A percentile compares a stretch with the other conserved stretches of the same genome.
These are phyloP conservation scores for human (Homo sapiens) DNA, from an alignment of 2,113 vertebrate genomes.

Conservation along the genomic window DNA sequence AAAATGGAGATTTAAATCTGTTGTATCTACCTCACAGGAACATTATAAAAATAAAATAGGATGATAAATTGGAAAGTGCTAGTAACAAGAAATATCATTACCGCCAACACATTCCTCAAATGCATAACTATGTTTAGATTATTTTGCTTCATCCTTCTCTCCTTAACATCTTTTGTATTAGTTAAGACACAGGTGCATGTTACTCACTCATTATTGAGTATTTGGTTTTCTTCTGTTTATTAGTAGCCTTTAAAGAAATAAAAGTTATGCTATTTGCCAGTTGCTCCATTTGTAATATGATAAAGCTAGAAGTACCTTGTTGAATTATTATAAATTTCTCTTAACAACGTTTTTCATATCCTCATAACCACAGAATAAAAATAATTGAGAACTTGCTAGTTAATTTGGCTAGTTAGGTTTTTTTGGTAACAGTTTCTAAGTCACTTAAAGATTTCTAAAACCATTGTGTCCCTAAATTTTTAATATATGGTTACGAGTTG, in stretches of 20 bases:
- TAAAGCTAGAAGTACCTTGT: not conserved
- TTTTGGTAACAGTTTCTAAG: not conserved
- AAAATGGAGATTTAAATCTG: not conserved
- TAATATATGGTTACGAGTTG: not conserved
- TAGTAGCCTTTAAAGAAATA: not conserved
- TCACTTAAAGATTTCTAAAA: not conserved
- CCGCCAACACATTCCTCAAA: not conserved
- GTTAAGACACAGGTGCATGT: not conserved
- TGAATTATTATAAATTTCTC: not conserved
- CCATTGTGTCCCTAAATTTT: not conserved
- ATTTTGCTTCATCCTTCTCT: not conserved
- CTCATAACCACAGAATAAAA: not conserved
- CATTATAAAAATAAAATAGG: not conserved
- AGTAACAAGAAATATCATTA: not conserved
- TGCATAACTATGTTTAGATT: not conserved
- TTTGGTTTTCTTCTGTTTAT: not conserved
- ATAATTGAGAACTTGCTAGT: not conserved
- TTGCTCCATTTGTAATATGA: not conserved
- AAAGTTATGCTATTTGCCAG: not conserved
- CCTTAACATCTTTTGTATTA: not conserved
- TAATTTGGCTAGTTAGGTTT: not conserved
- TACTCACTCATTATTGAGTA: not conserved
- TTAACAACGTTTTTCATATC: not conserved
- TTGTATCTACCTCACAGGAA: not conserved
- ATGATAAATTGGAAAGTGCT: not conserved